Base-by-base conservation (phyloP, 2,113 vertebrate genomes). In the Scomber japonicus region DNA sequence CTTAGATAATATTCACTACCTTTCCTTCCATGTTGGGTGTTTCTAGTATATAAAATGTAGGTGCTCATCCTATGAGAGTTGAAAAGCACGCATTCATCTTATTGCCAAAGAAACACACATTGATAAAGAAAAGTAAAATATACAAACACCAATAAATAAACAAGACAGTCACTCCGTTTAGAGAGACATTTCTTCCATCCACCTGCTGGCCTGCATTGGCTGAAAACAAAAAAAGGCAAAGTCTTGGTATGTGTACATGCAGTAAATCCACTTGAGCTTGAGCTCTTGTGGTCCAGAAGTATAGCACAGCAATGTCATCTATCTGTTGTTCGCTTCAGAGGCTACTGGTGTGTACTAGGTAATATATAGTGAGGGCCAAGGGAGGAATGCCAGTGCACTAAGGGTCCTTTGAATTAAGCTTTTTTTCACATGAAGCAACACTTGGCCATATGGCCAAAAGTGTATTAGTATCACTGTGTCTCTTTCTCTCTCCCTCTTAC, bases 111-210 rank as follows among this genome's bases (percentile, higher is more conserved):
- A 81, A 88, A 46, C n/a, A 71, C 35, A 40, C 35, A 62, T 61
- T 46, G 66, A 71, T 30, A 19, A 73, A 21, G 60, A 81, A 5
- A 61, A 54, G 81, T 76, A 30, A 74, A 81, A 71, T n/a, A 1
- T 76, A 54, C 64, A 75, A 44, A 50, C 40, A 70, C 10, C 54
- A 81, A 78, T 80, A 68, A 56, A 78, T 82, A 74, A 80, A 74
- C 67, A 59, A 80, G 35, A 90, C 87, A 88, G 91, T 87, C 78
- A 54, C 61, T 81, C 68, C 75, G 78, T 84, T 88, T 63, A 49
- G n/a, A 53, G 48, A 82, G 17, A 81, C 13, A 67, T 78, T 63
- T 71, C 60, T 66, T 61, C 46, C 57, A 59, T 74, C 67, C 67
- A 71, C 55, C 75, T 79, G 59, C 53, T 45, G 54, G 50, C 71